Conservation (phyloP, 2,888 invertebrate species). For the Cerastis rubricosa region DNA sequence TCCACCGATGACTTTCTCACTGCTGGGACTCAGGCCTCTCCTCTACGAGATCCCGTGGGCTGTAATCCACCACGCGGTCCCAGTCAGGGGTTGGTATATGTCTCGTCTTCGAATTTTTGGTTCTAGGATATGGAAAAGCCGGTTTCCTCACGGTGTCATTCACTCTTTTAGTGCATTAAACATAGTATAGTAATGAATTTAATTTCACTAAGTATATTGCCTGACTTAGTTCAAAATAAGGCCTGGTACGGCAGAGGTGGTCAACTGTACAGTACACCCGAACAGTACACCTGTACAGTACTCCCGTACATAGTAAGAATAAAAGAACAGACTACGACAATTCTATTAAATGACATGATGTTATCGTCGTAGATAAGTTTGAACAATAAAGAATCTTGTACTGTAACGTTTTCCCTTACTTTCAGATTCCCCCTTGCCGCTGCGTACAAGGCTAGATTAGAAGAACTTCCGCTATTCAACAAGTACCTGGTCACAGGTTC, state of each 20-base stretch:
- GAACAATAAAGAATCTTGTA: too few species aligned
- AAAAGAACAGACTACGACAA: too few species aligned
- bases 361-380: too few species aligned
- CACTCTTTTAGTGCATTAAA: not conserved
- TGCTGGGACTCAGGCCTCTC: not conserved
- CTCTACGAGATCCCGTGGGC: not conserved
- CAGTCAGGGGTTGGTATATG: not conserved
- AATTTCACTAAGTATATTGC: not conserved
- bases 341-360: too few species aligned
- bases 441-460: constrained; percentile 57
- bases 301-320: too few species aligned
- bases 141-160: not conserved
- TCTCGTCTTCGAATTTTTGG: not conserved
- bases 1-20: not conserved
- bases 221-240: not conserved
- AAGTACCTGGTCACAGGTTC: constrained; percentile 69
- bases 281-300: too few species aligned
- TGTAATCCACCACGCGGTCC: not conserved
- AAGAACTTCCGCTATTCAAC: constrained; percentile 70
- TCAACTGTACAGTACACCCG: not conserved
- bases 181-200: not conserved
- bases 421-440: constrained; percentile 56
- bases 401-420: not conserved
- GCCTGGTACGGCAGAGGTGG: not conserved
- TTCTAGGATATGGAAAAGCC: not conserved